Evolutionary conservation across 2,888 invertebrate genomes (phyloP), one percentile per base, ranked within the genome.

Genomic region (Brenthis daphne): DNA sequence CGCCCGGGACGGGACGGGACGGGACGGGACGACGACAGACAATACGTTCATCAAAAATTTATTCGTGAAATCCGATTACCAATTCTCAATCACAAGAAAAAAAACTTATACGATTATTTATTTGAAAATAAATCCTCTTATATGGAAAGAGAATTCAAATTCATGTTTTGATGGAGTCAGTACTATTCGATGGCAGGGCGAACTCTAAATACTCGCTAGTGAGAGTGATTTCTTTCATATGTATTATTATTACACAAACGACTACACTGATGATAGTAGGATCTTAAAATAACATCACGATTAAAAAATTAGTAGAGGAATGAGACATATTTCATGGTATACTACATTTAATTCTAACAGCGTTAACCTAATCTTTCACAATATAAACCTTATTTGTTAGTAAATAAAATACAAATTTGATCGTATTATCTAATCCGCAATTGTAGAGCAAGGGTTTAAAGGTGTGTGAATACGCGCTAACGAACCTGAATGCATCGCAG

Each of bases 401-500:
- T 8, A 0, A 8, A 1, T 48, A 66, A 55, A 33, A 60, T 60
- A n/a, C 29, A 66, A 54, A 33, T 60, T 66, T 3, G 20, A 14
- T 48, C 8, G 20, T 33, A 11, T 11, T 0, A 16, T 11, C 8
- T 60, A 55, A 33, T 66, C 48, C 58, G 16, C 16, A 60, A 47
- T 48, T 55, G 47, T 48, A 47, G 43, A 66, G 47, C 33, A 60
- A 60, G 53, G 47, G 66, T 66, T 60, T 48, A 60, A 54, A 66
- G 66, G 58, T 54, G 61, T 63, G 20, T 66, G 66, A 66, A 66
- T 60, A 33, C 66, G 53, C 47, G 58, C 66, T 66, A 66, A 66
- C 66, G 66, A 66, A 66, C 48, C 66, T 43, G 20, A 55, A 60
- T 54, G 48, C 58, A 54, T 53, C 16, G 24, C 51, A 29, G 48